A percentile compares a stretch with the other conserved stretches of the same genome.
phyloP scores from a whole-genome alignment of 2,113 vertebrate genomes.

The Anser brachyrhynchus region DNA sequence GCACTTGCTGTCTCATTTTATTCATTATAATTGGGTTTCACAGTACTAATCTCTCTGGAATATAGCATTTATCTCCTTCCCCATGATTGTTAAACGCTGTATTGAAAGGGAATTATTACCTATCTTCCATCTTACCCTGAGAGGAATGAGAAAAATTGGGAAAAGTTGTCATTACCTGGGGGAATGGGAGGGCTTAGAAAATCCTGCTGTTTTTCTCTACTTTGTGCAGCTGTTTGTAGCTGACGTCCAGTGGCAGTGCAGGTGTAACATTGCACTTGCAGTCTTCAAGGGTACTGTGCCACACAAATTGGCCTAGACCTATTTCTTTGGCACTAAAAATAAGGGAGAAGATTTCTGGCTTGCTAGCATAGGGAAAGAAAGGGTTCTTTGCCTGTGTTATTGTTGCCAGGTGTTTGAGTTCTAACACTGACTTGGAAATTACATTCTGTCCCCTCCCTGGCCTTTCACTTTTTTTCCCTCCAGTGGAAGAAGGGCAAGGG shows the following conservation, averaged over 20 bases:
- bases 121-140: background rate
- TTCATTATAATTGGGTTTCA: background rate
- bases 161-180: background rate
- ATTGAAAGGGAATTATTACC: background rate
- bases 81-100: background rate
- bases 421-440: background rate
- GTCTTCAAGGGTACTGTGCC: background rate
- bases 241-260: background rate
- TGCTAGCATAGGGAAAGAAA: background rate
- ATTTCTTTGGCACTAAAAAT: background rate
- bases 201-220: background rate
- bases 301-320: background rate
- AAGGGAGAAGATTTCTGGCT: background rate
- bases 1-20: background rate
- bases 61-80: background rate
- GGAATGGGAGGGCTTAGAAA: background rate
- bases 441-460: rapidly evolving
- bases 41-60: background rate
- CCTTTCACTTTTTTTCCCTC: background rate
- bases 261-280: background rate
- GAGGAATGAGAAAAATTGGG: background rate
- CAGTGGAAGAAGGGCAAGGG: background rate
- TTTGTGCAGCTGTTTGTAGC: background rate
- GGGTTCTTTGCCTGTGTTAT: background rate
- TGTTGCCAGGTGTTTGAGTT: background rate